Percentiles rank a stretch among this genome's conserved stretches.
phyloP scores from a whole-genome alignment of 2,113 vertebrate species.

The Sarotherodon lohbergeri region DNA sequence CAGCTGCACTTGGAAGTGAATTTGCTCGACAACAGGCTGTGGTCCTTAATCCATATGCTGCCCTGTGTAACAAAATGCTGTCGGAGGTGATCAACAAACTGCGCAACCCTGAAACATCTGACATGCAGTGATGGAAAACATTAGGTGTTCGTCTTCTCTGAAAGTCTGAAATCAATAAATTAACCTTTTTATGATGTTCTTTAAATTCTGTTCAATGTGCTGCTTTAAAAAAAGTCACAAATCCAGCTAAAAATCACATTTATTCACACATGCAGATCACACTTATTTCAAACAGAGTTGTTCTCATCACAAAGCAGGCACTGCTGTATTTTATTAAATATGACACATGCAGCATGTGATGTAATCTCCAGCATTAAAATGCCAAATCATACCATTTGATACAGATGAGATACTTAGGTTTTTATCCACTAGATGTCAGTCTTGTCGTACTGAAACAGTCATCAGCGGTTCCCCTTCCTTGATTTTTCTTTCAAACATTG shows the following conservation, averaged over 20 bases:
- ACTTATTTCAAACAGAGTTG: neutral
- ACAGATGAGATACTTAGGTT: neutral
- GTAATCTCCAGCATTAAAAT: neutral
- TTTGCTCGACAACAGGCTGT: slow-evolving; percentile 86
- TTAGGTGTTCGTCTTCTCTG: neutral
- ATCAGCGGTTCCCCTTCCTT: fast-evolving
- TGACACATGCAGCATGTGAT: neutral
- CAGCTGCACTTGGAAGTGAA: slow-evolving; percentile 81
- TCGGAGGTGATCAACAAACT: slow-evolving; percentile 80
- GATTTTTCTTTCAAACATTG: neutral
- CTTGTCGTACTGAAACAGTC: neutral
- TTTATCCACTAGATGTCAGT: slow-evolving; percentile 58
- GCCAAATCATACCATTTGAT: neutral
- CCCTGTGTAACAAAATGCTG: slow-evolving; percentile 95
- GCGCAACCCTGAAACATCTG: slow-evolving; percentile 55
- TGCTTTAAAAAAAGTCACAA: neutral
- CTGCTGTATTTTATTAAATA: neutral
- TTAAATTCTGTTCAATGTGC: neutral
- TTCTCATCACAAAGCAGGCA: neutral
- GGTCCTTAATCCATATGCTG: slow-evolving; percentile 87
- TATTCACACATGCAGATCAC: neutral
- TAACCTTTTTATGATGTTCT: neutral
- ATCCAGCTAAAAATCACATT: neutral
- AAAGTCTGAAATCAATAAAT: neutral
- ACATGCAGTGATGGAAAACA: neutral